Base-by-base conservation (phyloP, 1,140 invertebrate genomes). In the Aphaenogaster ashmeadi region DNA sequence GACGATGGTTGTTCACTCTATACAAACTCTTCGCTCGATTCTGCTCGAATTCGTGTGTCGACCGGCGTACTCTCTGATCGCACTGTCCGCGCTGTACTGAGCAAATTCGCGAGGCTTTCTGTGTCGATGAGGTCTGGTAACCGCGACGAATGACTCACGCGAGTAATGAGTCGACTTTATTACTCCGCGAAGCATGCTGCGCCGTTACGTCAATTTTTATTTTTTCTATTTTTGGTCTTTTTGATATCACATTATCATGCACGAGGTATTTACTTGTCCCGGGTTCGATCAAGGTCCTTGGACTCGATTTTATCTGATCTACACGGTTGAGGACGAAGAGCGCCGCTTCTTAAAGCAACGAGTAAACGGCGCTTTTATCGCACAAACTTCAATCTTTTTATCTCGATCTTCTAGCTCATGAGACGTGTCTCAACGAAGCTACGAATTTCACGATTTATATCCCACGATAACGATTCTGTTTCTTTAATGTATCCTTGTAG, bases 111-210 rank as follows among this genome's bases (percentile, higher is more conserved):
- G 54, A 21, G 64, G 86, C 67, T 89, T 72, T 44, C 56, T 60
- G 58, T 58, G 74, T 67, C 74, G 72, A 67, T 60, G 13, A 58
- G 33, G 56, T 88, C 88, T 52, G 21, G 87, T 89, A 89, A 89
- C 67, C 74, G 38, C 74, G 87, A 60, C 69, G 81, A 89, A 41
- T 89, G 88, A 89, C 67, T 89, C 88, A 89, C 74, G 44, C 74
- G 50, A 41, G 41, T 15, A 50, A 84, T 47, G 54, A 67, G 36
- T 47, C 60, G 66, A 9, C 85, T 80, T 89, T 89, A 89, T 80
- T 89, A 66, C 83, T 54, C 58, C 52, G 62, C 72, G 87, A 66
- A 66, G 44, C 72, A 44, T 67, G 47, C 56, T 72, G 52, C 77
- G 58, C 69, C 21, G 41, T 91, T 91, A 87, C 81, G 72, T 89